Base-by-base conservation (phyloP, 2,888 invertebrate species). In the Crematogaster levior region DNA sequence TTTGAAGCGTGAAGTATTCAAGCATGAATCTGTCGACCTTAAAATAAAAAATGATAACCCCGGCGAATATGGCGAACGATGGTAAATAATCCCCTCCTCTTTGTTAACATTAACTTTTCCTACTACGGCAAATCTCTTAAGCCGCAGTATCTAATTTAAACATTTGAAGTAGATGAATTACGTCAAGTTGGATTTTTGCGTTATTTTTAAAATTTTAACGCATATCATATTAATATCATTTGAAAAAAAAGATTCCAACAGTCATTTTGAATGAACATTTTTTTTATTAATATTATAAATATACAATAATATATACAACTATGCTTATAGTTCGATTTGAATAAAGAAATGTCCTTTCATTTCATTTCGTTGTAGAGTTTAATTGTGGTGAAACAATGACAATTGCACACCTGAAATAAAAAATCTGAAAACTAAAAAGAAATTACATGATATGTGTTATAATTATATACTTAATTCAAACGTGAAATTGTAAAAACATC, bases 201-300 rank as follows among this genome's bases (percentile, higher is more conserved):
- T 34, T 51, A 7, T 21, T 21, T 51, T 24, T 7, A 24, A 3
- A 53, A 70, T 27, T 53, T 65, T 43, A 43, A 27, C 3, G 10
- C 2, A 21, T 12, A 12, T 34, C 30, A n/a, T 18, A 9, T 68
- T 51, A 34, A 68, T 21, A 30, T 66, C 30, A 37, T 18, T 34
- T 21, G 7, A 24, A 34, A 24, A 53, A 21, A 70, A 4, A 6
- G 1, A 21, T 24, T 51, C 1, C 4, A 21, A 12, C 15, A 27
- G 12, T 68, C 65, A 77, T 83, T 84, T 73, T 83, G 77, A 89
- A 82, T 51, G 74, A 88, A 83, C 56, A 81, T 75, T 77, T 86
- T 87, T 37, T 43, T 65, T 65, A 85, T 87, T 88, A 87, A 58
- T 65, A 27, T 74, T 89, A 88, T 81, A 89, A 88, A 89, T 77